phyloP scores from a whole-genome alignment of 2,113 vertebrate genomes.

The Calypte anna region DNA sequence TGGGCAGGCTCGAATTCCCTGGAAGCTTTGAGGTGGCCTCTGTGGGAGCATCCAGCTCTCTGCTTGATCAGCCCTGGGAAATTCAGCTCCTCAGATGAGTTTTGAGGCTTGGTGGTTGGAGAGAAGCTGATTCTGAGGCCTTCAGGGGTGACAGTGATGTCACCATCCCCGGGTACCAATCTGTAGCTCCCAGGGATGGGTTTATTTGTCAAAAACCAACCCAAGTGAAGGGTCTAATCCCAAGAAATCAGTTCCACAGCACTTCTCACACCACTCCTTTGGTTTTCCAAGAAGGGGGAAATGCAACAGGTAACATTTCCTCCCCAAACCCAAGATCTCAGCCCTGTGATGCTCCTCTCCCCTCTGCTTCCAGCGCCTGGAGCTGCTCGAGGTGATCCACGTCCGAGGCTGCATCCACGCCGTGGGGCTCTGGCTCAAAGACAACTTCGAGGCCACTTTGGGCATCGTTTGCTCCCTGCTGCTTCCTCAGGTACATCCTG shows the following conservation, averaged over 20 bases:
- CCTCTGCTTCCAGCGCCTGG: conserved; percentile 77
- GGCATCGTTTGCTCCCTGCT: conserved; percentile 84
- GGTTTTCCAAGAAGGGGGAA: not conserved
- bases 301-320: not conserved
- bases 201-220: not conserved
- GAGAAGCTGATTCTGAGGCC: not conserved
- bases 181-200: not conserved
- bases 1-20: not conserved
- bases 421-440: conserved; percentile 88
- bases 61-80: not conserved
- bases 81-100: not conserved
- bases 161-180: not conserved
- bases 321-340: not conserved
- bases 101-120: not conserved
- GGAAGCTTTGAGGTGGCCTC: not conserved
- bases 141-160: fast-evolving
- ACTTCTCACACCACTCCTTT: not conserved
- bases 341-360: fast-evolving
- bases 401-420: conserved; percentile 92
- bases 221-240: not conserved
- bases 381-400: conserved; percentile 80
- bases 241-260: not conserved
- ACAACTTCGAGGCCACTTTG: conserved; percentile 85
- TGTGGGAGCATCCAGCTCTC: not conserved
- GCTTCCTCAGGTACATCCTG: conserved; percentile 82